Evolutionary conservation across 1,140 invertebrate species (phyloP), one percentile per base, ranked within the genome.

Genomic region (Lamellibrachia luymesi): DNA sequence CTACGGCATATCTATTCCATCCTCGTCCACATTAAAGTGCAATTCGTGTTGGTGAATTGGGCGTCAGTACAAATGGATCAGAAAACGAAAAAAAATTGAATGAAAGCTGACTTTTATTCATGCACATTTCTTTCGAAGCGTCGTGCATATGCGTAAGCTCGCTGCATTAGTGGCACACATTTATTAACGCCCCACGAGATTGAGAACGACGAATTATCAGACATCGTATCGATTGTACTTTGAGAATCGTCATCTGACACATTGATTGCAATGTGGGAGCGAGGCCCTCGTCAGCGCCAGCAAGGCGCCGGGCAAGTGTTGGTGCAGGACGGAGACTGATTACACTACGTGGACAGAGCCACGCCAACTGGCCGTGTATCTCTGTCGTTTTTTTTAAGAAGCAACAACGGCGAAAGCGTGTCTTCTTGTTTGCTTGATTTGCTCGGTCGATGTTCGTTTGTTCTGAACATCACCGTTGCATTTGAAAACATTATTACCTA

Each of bases 181-280:
- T 80, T 80, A 80, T 80, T 80, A 80, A 80, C 64, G 64, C 64
- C 64, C 64, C 64, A 80, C 64, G 64, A 80, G 64, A 80, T 80
- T 22, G 64, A 80, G 64, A 80, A 80, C 64, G 64, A 80, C 4
- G 64, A 80, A 6, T 80, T 6, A 80, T 80, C 64, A 80, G 64
- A 80, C 64, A 17, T 6, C 64, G 64, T 80, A 80, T 80, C 64
- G 64, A 80, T 80, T 80, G 64, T 80, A 80, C 64, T 80, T 80
- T 4, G 64, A 80, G 64, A 22, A 80, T 22, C 8, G 17, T 22
- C 64, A 80, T 80, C 64, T 4, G 64, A 80, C 64, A 80, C 64
- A 80, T 80, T 80, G 64, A 80, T 80, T 80, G 64, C 64, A 22
- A 22, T 22, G 64, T 80, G 64, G 13, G 64, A 80, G 64, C 64